Conservation (phyloP, 2,797 vertebrate species). For the Dryobates pubescens region DNA sequence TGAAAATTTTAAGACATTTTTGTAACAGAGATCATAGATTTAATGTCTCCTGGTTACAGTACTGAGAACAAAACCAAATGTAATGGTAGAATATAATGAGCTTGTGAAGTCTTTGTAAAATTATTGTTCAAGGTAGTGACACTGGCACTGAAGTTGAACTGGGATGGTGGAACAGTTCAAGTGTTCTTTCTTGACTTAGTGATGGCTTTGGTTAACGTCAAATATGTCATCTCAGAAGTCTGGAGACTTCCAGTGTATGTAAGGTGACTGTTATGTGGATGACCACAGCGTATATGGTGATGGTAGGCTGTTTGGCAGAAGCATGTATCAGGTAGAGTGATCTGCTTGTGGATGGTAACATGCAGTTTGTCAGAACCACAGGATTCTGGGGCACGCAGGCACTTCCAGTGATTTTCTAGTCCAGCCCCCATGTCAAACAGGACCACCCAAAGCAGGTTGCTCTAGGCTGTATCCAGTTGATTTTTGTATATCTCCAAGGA, state of each 20-base stretch:
- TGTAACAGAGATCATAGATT: neutral
- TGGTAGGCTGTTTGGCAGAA: neutral
- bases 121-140: neutral
- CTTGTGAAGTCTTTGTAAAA: neutral
- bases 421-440: neutral
- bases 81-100: neutral
- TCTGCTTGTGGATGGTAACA: rapidly evolving
- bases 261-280: neutral
- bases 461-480: neutral
- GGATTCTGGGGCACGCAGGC: neutral
- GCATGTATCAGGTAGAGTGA: neutral
- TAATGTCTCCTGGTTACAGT: neutral
- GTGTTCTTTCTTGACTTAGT: neutral
- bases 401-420: neutral
- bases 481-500: neutral
- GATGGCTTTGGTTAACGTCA: neutral
- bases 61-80: neutral
- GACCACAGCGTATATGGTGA: neutral
- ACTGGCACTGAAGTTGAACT: neutral
- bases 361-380: neutral
- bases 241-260: neutral
- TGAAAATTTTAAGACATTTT: neutral
- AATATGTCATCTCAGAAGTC: neutral
- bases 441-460: neutral
- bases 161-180: neutral